Percentiles rank a stretch among this genome's conserved stretches.
Evolutionary conservation across 2,888 invertebrate species (phyloP).

Genomic region (Cosmopolites sordidus): DNA sequence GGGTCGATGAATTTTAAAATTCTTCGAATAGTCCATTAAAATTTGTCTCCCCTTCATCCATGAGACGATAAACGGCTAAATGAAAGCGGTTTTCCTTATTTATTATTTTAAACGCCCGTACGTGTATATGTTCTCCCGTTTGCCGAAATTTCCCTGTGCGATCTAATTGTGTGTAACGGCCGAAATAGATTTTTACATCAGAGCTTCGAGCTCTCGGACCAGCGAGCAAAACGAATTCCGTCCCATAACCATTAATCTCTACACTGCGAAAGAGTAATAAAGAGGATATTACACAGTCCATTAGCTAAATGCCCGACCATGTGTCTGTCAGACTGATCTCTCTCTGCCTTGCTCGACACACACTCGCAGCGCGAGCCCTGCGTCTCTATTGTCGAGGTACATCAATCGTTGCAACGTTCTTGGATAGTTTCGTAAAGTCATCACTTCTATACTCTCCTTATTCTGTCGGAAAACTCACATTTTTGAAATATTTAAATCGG

Average conservation of each 20-base stretch:
- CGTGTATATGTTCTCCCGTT: too few species aligned
- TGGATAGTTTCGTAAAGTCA: too few species aligned
- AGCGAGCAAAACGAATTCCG: background rate
- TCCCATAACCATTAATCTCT: conserved; percentile 11
- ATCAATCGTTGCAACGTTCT: too few species aligned
- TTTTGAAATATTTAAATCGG: too few species aligned
- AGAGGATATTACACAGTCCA: conserved; percentile 12
- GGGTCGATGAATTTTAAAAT: too few species aligned
- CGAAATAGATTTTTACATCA: conserved; percentile 1
- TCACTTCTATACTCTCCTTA: too few species aligned
- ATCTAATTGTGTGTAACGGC: background rate
- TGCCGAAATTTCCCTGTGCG: background rate
- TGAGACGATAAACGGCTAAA: too few species aligned
- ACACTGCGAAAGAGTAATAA: conserved; percentile 2
- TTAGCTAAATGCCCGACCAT: conserved; percentile 11
- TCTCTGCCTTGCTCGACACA: background rate
- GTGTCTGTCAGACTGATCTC: conserved; percentile 7
- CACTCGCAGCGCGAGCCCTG: background rate
- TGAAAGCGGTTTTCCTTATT: too few species aligned
- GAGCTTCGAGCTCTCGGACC: background rate
- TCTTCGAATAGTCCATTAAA: too few species aligned
- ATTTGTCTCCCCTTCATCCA: too few species aligned
- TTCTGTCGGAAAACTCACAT: too few species aligned
- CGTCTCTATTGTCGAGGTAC: background rate
- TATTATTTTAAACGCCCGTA: too few species aligned